Evolutionary conservation across 2,797 vertebrate species (phyloP), one percentile per base, ranked within the genome.

Genomic region (Coracias cyanogaster): DNA sequence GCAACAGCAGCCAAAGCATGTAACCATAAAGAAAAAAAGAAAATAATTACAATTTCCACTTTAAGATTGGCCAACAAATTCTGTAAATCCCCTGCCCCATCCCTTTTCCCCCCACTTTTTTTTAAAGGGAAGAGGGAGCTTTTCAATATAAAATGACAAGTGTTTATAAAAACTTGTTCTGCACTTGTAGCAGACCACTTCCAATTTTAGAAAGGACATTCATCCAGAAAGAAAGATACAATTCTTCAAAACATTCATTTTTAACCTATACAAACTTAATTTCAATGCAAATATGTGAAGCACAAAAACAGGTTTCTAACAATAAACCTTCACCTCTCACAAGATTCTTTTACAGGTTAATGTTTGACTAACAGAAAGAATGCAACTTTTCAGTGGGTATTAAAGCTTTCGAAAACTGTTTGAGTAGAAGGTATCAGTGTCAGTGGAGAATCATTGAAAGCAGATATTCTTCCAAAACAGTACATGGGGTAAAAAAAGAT

Each of bases 61-160:
- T 29, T 33, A 21, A n/a, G 8, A 45, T 25, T 79, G n/a, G 33
- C 9, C 13, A 70, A 39, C 4, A 69, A 70, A 64, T 52, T 37
- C 28, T 24, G 2, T 26, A 10, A 57, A 79, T 4, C 2, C 6
- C 7, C 12, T 7, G 18, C 2, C 18, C 25, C 15, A 28, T 2
- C 3, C 16, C 33, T 35, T 9, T 15, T 18, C 12, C 11, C 1
- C 2, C 15, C 25, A 15, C 31, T 29, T 25, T 39, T 51, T 55
- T 46, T 43, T 10, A 12, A 83, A 7, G 6, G 9, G 15, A 35
- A 66, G 7, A 54, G 7, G 19, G 10, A 62, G 21, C 5, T 86
- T 61, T 66, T 29, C 70, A 41, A 39, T 22, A 46, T 26, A 57
- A 58, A 64, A 13, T 24, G 26, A n/a, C 16, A 69, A 2, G 13